Evolutionary conservation across 2,797 vertebrate species (phyloP).

Genomic region (Allobates femoralis): DNA sequence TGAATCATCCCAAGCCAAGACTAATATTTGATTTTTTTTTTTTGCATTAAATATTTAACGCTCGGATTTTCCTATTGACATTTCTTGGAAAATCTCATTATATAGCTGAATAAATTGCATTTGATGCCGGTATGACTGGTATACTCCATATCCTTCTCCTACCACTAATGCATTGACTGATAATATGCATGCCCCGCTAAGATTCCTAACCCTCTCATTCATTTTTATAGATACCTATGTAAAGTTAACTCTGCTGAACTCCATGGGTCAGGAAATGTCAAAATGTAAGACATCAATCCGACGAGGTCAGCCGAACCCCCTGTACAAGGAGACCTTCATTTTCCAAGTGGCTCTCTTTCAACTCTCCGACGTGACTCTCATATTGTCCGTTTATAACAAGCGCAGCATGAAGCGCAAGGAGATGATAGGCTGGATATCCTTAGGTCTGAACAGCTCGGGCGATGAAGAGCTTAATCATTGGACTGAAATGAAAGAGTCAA

Average conservation of each 20-base stretch:
- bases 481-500: slow-evolving; percentile 97
- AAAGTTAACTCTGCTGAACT: slow-evolving; percentile 95
- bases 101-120: slow-evolving; percentile 63
- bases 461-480: slow-evolving; percentile 96
- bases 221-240: slow-evolving; percentile 90
- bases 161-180: slow-evolving; percentile 45
- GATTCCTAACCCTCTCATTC: slow-evolving; percentile 64
- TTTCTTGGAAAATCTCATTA: slow-evolving; percentile 56
- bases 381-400: slow-evolving; percentile 96
- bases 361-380: slow-evolving; percentile 96
- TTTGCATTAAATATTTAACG: slow-evolving; percentile 68
- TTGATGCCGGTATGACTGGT: slow-evolving; percentile 67
- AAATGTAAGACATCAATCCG: slow-evolving; percentile 97
- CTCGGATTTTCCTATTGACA: slow-evolving; percentile 66
- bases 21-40: slow-evolving; percentile 29
- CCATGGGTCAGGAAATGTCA: slow-evolving; percentile 99
- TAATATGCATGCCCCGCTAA: slow-evolving; percentile 25
- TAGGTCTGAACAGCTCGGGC: slow-evolving; percentile 97
- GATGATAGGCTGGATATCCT: slow-evolving; percentile 98
- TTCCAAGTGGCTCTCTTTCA: slow-evolving; percentile 98
- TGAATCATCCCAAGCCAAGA: slow-evolving; percentile 5
- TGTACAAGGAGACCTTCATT: slow-evolving; percentile 97
- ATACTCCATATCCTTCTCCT: slow-evolving; percentile 74
- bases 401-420: slow-evolving; percentile 98
- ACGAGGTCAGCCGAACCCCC: slow-evolving; percentile 93